Percentiles rank a stretch among this genome's conserved stretches.
These are phyloP conservation scores for Myopa testacea DNA, from an alignment of 2,888 invertebrate species.

Conservation along the genomic window DNA sequence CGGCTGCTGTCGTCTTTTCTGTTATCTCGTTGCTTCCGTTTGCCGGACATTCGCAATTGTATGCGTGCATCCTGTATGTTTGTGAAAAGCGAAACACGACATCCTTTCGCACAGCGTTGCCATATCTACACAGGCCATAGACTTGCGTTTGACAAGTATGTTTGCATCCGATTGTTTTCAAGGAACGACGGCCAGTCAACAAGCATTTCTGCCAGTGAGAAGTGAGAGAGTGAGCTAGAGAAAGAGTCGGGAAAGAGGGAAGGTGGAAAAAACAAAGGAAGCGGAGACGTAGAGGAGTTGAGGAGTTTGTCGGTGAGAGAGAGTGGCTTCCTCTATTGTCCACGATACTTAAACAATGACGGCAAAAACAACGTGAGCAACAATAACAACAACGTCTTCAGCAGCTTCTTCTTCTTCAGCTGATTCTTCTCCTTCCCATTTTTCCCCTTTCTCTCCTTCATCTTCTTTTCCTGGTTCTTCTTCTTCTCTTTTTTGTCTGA, in stretches of 20 bases:
- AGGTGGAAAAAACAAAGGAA: not conserved
- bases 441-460: too few relatives aligned
- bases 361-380: constrained; percentile 21
- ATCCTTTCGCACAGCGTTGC: constrained; percentile 35
- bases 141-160: constrained; percentile 9
- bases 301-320: not conserved
- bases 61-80: constrained; percentile 40
- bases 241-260: not conserved
- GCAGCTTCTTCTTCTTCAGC: not conserved
- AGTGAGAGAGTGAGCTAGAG: not conserved
- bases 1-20: not conserved
- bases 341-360: not conserved
- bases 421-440: not conserved
- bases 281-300: too few relatives aligned
- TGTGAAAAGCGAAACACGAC: constrained; percentile 50
- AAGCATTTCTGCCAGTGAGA: not conserved
- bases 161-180: constrained; percentile 27
- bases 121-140: constrained; percentile 22
- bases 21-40: constrained; percentile 51
- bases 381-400: constrained; percentile 41
- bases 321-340: not conserved
- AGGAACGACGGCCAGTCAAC: not conserved
- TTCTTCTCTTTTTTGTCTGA: not conserved
- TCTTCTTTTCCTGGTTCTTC: not conserved
- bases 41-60: constrained; percentile 51